Base-by-base conservation (phyloP, 1,140 invertebrate genomes). In the Medauroidea extradentata region DNA sequence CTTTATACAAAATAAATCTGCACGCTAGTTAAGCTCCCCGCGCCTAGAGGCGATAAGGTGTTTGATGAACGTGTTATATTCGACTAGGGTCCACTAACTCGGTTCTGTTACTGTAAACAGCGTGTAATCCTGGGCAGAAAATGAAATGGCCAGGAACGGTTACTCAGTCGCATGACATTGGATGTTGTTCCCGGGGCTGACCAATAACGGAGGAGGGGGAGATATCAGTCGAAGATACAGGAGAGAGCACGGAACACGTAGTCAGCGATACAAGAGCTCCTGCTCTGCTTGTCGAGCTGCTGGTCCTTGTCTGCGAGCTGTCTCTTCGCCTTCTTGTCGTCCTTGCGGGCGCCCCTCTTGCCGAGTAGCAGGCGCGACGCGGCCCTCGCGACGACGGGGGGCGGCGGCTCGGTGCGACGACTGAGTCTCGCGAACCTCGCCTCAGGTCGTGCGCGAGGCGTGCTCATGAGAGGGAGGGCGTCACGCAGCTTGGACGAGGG, bases 191-290 rank as follows among this genome's bases (percentile, higher is more conserved):
- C 29, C 11, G 11, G 29, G 4, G 29, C 29, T 34, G 11, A 11
- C 11, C 29, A 4, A 11, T 34, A 11, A 7, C 29, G 29, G 29
- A 11, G 11, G 4, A 51, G 49, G 24, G 27, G 27, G 38, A 51
- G 27, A 51, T 16, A 27, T 74, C 65, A 79, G 52, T 79, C 77
- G 53, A 78, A 79, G 7, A 79, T 64, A 54, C 74, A 78, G 44
- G 75, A 71, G 18, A 78, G 67, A 11, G 72, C 75, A 25, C 74
- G 63, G 24, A 77, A 58, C 8, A 77, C 62, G 51, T 73, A 77
- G 46, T 75, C 72, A 16, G 73, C 70, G 27, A 78, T 71, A 50
- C 73, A 70, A 14, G 73, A 65, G 57, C 75, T 73, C 8, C 70
- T 71, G 57, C 51, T 73, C 19, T 23, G 34, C 29, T 54, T 42